Evolutionary conservation across 2,888 invertebrate genomes (phyloP), one percentile per base, ranked within the genome.

Genomic region (Pseudeuparius sepicola): DNA sequence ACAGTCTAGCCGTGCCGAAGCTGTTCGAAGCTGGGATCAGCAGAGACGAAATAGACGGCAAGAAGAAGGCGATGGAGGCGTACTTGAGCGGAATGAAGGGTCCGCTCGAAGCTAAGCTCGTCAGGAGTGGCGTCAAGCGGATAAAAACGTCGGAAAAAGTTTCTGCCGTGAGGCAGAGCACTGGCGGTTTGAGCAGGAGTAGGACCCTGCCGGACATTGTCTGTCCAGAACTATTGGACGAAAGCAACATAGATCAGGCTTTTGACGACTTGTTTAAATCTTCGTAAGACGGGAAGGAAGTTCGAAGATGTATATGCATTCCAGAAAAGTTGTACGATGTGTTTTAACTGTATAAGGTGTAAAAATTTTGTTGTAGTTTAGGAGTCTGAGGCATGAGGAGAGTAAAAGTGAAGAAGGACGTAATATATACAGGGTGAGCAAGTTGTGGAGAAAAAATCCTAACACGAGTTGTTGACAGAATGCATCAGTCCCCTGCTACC

Each of bases 201-300:
- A 75, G 77, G 53, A 85, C 85, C 20, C 73, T 84, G 73, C 82
- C 82, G 4, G 75, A 80, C 44, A 73, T 83, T 45, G 65, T 66
- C n/a, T 66, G 65, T 53, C 66, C 78, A 34, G 73, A 75, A 60
- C 63, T 71, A 55, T 64, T 72, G 56, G 84, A 82, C 62, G 84
- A 83, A 61, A 76, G 69, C 63, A 84, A 87, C 65, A 82, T 87
- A 41, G 89, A 89, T 59, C 79, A 78, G 66, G 85, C 85, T 48
- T 89, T 89, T 67, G 88, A 89, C 60, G 79, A 81, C 63, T 72
- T 89, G 52, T 84, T 88, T 69, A 55, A 55, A 39, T 51, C 58
- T 44, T 52, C 55, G 33, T 60, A 55, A 64, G 25, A 32, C 14
- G 23, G 24, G 36, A 31, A 37, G 23, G 25, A 24, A 29, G 23